Percentiles rank a stretch among this genome's conserved stretches.
phyloP scores from a whole-genome alignment of 2,888 invertebrate species.

The Drosophila affinis region DNA sequence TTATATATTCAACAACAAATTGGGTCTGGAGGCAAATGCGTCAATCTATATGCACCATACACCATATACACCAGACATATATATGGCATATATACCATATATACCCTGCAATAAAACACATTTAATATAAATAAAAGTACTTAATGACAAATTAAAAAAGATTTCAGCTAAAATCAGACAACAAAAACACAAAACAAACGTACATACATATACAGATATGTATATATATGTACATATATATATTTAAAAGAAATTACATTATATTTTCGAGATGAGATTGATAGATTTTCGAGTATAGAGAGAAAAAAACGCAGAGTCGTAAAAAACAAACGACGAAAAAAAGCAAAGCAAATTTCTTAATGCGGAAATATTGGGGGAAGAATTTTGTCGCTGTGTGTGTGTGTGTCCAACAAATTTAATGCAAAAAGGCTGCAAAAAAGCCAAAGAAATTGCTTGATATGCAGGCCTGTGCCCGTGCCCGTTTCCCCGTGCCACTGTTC shows the following conservation, averaged over 20 bases:
- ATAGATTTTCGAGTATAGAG: conserved; percentile 49
- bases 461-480: background rate
- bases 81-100: conserved; percentile 1
- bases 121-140: conserved; percentile 45
- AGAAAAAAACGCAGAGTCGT: conserved; percentile 42
- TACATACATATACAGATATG: conserved; percentile 17
- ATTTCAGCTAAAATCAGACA: conserved; percentile 20
- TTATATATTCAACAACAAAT: conserved; percentile 8
- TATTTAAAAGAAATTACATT: conserved; percentile 47
- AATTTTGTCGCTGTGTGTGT: conserved; percentile 46
- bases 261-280: conserved; percentile 48
- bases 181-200: conserved; percentile 24
- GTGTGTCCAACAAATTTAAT: conserved; percentile 15
- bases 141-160: conserved; percentile 47
- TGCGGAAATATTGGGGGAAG: conserved; percentile 74
- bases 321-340: conserved; percentile 44
- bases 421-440: conserved; percentile 21
- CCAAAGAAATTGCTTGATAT: conserved; percentile 44
- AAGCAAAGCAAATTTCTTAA: conserved; percentile 56
- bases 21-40: conserved; percentile 42
- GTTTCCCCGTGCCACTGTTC: background rate
- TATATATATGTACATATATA: conserved; percentile 23
- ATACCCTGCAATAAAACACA: conserved; percentile 9
- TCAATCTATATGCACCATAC: conserved; percentile 48
- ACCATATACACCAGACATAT: conserved; percentile 6